Evolutionary conservation across 2,113 vertebrate species (phyloP).

Genomic region (Gymnocephalus cernua): DNA sequence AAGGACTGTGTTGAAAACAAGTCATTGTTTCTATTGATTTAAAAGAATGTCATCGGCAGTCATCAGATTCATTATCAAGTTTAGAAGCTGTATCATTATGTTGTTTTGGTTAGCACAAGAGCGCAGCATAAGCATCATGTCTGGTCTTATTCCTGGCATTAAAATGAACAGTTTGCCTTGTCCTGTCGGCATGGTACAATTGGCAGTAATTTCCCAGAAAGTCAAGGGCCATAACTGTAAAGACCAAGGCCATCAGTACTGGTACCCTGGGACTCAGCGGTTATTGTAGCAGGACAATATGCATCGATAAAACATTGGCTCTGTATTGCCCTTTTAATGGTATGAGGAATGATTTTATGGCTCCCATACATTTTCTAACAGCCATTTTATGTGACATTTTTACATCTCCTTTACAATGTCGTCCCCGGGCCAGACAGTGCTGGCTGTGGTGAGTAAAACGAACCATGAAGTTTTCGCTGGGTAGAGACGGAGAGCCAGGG

Average conservation of each 20-base stretch:
- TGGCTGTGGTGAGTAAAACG: constrained; percentile 64
- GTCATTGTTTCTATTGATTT: not conserved
- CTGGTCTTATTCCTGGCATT: constrained; percentile 16
- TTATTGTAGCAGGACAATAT: constrained; percentile 67
- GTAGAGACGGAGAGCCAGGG: constrained; percentile 34
- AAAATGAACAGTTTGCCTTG: constrained; percentile 38
- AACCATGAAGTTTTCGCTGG: constrained; percentile 58
- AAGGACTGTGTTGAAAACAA: not conserved
- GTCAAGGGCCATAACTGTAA: constrained; percentile 58
- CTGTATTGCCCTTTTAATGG: constrained; percentile 67
- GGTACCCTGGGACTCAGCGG: constrained; percentile 38
- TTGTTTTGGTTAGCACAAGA: constrained; percentile 17
- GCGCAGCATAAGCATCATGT: constrained; percentile 22
- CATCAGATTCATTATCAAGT: constrained; percentile 29
- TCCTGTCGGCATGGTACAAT: constrained; percentile 18
- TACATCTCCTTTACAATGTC: constrained; percentile 65
- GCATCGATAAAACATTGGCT: constrained; percentile 72
- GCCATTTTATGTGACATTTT: constrained; percentile 74
- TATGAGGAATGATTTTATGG: constrained; percentile 67
- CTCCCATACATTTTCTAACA: constrained; percentile 70
- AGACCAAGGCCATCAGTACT: constrained; percentile 50
- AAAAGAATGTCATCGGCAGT: constrained; percentile 4
- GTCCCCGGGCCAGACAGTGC: constrained; percentile 53
- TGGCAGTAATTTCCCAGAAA: constrained; percentile 55
- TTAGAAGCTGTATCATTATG: not conserved